Conservation (phyloP, 2,888 invertebrate species). For the Sepioteuthis lessoniana region DNA sequence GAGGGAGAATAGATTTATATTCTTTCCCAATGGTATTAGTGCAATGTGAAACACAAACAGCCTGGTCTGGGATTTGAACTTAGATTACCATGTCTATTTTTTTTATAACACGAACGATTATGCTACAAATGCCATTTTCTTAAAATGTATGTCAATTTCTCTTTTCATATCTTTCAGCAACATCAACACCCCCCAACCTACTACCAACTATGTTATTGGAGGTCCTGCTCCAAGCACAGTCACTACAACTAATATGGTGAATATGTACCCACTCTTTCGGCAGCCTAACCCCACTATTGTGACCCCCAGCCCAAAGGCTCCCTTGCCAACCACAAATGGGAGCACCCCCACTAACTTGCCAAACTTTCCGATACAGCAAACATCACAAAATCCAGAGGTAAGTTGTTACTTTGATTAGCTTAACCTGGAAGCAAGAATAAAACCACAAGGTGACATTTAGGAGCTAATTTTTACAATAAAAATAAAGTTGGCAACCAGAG, state of each 20-base stretch:
- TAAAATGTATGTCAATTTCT: too few relatives aligned
- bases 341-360: background rate
- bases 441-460: too few relatives aligned
- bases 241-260: background rate
- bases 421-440: too few relatives aligned
- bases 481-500: too few relatives aligned
- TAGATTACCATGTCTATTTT: too few relatives aligned
- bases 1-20: too few relatives aligned
- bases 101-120: too few relatives aligned
- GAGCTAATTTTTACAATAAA: too few relatives aligned
- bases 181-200: slow-evolving; percentile 41
- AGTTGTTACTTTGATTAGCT: background rate
- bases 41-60: too few relatives aligned
- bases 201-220: background rate
- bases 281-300: background rate
- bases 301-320: slow-evolving; percentile 34
- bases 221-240: slow-evolving; percentile 39
- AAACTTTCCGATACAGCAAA: slow-evolving; percentile 42
- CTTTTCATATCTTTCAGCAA: background rate
- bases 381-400: slow-evolving; percentile 40
- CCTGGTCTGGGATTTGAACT: too few relatives aligned
- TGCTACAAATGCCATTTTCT: too few relatives aligned
- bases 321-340: background rate
- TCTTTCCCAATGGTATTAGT: too few relatives aligned
- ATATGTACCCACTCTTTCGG: background rate